Base-by-base conservation (phyloP, 1,140 invertebrate species). In the Zaprionus capensis region DNA sequence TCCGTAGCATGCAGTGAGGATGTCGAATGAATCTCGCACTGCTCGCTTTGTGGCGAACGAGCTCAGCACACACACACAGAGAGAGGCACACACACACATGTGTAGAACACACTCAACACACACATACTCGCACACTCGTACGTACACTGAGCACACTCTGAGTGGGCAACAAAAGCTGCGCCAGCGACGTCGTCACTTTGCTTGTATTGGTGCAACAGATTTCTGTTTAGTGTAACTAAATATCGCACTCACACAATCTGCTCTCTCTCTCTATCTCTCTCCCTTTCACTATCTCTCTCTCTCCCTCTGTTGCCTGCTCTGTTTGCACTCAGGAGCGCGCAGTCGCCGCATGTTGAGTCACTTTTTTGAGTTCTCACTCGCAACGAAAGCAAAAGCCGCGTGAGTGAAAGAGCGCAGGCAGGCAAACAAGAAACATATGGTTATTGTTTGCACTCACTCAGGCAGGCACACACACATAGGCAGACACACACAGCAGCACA, bases 191-290 rank as follows among this genome's bases (percentile, higher is more conserved):
- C 46, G 46, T 20, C 56, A 86, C 76, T 76, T 69, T 80, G 34
- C 38, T 26, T 71, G 81, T 84, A 64, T 80, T 63, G 24, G 78
- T 82, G 67, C 76, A 69, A 62, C 71, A 75, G 81, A 78, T 75
- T 82, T 87, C 67, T 76, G 74, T 78, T 88, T 88, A 90, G 85
- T 88, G 85, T 88, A 88, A 88, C 85, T 84, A 79, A 90, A 88
- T 88, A 88, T 88, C 84, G 41, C 85, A 80, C 84, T 67, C 65
- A 78, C 41, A 86, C 38, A 51, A 14, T 14, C n/a, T 15, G 17
- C 15, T 22, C 51, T 57, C 28, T 20, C 22, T n/a, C 53, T 51
- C 58, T 12, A 2, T 5, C 67, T 31, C 66, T 5, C 14, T 58
- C 53, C 17, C 61, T 61, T n/a, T 46, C 31, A 14, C 34, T 28